These are phyloP conservation scores for Nomada fucata DNA, from an alignment of 2,888 invertebrate genomes.

Conservation along the genomic window DNA sequence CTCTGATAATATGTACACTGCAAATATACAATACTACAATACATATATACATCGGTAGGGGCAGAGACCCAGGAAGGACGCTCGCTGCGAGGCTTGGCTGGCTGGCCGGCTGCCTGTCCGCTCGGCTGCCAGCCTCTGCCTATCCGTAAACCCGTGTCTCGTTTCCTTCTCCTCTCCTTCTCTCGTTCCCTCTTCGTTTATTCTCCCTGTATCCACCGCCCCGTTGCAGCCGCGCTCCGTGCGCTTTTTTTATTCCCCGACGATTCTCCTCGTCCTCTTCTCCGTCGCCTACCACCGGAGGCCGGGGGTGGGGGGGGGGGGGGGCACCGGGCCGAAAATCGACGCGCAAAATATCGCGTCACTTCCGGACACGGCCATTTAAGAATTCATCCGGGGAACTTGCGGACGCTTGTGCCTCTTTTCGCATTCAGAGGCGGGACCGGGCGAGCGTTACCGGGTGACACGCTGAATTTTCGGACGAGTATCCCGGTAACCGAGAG, in stretches of 20 bases:
- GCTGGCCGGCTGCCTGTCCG: constrained; percentile 60
- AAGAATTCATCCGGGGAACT: constrained; percentile 26
- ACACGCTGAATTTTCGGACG: constrained; percentile 49
- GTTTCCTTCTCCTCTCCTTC: constrained; percentile 47
- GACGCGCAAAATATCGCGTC: constrained; percentile 49
- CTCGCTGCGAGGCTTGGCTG: constrained; percentile 68
- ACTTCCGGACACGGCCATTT: constrained; percentile 49
- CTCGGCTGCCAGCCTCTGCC: constrained; percentile 63
- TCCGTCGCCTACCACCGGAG: neutral
- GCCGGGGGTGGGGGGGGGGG: neutral
- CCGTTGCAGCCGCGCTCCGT: neutral
- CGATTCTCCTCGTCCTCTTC: constrained; percentile 2
- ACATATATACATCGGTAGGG: constrained; percentile 77
- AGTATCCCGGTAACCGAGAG: constrained; percentile 23
- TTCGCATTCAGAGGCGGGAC: constrained; percentile 20
- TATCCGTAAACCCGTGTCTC: constrained; percentile 69
- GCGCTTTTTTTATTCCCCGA: constrained; percentile 8
- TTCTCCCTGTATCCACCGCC: constrained; percentile 8
- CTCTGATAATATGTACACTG: constrained; percentile 79
- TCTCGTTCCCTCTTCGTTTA: constrained; percentile 15
- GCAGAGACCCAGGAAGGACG: constrained; percentile 84
- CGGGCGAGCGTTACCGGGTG: constrained; percentile 40
- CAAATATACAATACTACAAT: constrained; percentile 80
- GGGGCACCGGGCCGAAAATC: constrained; percentile 31
- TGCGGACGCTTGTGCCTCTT: neutral